A percentile compares a stretch with the other conserved stretches of the same genome.
Evolutionary conservation across 2,797 vertebrate genomes (phyloP).

Genomic region (Coreius guichenoti): DNA sequence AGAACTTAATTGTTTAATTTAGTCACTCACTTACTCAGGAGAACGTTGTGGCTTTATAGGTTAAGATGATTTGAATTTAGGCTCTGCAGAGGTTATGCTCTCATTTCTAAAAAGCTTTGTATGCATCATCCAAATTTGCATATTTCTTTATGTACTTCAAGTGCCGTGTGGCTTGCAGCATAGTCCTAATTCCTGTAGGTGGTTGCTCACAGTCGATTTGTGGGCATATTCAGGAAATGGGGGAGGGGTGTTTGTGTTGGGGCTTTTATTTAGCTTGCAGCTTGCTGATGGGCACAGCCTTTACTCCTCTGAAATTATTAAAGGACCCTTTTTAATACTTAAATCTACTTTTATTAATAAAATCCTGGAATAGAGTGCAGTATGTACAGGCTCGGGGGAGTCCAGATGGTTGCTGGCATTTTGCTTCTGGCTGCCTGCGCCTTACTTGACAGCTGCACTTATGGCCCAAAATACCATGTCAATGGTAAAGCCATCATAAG

Average conservation of each 20-base stretch:
- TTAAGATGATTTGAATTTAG: slow-evolving; percentile 19
- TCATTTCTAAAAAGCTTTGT: not conserved
- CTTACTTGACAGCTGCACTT: slow-evolving; percentile 25
- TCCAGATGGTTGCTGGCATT: slow-evolving; percentile 33
- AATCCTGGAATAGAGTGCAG: not conserved
- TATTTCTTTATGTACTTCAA: slow-evolving; percentile 37
- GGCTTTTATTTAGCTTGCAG: slow-evolving; percentile 47
- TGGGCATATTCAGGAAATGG: slow-evolving; percentile 55
- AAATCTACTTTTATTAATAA: not conserved
- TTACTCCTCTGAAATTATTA: slow-evolving; percentile 13
- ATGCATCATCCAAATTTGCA: slow-evolving; percentile 1
- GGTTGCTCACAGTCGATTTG: slow-evolving; percentile 49
- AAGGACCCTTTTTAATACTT: not conserved
- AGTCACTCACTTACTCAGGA: not conserved
- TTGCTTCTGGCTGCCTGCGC: not conserved
- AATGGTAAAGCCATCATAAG: not conserved
- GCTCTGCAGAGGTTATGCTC: slow-evolving; percentile 3
- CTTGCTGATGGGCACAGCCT: slow-evolving; percentile 15
- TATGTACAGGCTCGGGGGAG: not conserved
- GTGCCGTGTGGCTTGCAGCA: slow-evolving; percentile 31
- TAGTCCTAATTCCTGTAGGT: slow-evolving; percentile 50
- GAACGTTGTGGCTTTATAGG: not conserved
- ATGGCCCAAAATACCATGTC: slow-evolving; percentile 4
- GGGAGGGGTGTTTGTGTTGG: slow-evolving; percentile 49
- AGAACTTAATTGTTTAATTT: not conserved